Evolutionary conservation across 2,797 vertebrate genomes (phyloP).

Genomic region (Decapterus maruadsi): DNA sequence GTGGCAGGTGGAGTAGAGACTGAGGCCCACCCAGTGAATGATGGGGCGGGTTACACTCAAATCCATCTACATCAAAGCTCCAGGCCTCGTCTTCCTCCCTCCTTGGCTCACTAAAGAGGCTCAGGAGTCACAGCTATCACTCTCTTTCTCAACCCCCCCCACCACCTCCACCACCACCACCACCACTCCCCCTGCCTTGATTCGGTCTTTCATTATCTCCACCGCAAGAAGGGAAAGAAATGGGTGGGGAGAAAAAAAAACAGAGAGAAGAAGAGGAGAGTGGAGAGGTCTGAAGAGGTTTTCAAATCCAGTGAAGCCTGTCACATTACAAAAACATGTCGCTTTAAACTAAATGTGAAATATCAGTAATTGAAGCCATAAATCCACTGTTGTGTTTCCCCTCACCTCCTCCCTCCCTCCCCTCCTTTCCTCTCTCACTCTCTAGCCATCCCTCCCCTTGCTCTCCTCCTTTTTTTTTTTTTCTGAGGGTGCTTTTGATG

Average conservation of each 20-base stretch:
- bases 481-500: slow-evolving; percentile 89
- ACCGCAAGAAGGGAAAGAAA: slow-evolving; percentile 70
- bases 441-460: slow-evolving; percentile 56
- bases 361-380: slow-evolving; percentile 95
- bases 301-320: slow-evolving; percentile 91
- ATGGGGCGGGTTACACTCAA: slow-evolving; percentile 64
- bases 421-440: slow-evolving; percentile 43
- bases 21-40: slow-evolving; percentile 62
- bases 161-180: neutral
- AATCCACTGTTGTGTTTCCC: slow-evolving; percentile 89
- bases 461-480: slow-evolving; percentile 47
- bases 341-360: slow-evolving; percentile 97
- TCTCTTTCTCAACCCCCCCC: slow-evolving; percentile 58
- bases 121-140: slow-evolving; percentile 80
- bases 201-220: slow-evolving; percentile 86
- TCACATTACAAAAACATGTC: slow-evolving; percentile 96
- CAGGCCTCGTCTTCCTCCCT: slow-evolving; percentile 59
- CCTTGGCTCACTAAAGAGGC: slow-evolving; percentile 68
- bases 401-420: slow-evolving; percentile 55
- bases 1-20: slow-evolving; percentile 58
- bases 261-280: slow-evolving; percentile 59
- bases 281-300: slow-evolving; percentile 89
- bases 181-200: slow-evolving; percentile 23
- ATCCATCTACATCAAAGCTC: slow-evolving; percentile 76
- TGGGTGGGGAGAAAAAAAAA: slow-evolving; percentile 29